Conservation (phyloP, 2,113 vertebrate species). For the Turnix velox region DNA sequence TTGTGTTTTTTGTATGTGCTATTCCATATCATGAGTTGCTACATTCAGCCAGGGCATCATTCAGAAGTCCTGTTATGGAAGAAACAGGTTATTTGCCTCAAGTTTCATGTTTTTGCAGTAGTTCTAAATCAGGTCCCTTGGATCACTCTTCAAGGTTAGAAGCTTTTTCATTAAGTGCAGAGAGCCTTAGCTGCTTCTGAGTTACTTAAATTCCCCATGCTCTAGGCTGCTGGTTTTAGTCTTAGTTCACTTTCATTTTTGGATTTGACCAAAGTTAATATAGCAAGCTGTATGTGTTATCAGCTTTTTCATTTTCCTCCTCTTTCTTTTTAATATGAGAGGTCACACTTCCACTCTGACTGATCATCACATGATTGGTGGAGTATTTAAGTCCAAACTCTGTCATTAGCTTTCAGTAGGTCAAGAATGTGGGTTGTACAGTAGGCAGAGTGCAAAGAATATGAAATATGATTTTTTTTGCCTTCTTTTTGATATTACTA, state of each 20-base stretch:
- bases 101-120: slow-evolving; percentile 9
- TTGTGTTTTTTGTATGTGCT: not conserved
- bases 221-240: slow-evolving; percentile 16
- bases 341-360: not conserved
- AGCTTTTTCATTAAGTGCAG: slow-evolving; percentile 58
- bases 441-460: not conserved
- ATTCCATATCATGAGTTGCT: not conserved
- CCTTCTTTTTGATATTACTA: slow-evolving; percentile 1
- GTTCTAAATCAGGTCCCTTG: slow-evolving; percentile 22
- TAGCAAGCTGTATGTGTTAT: not conserved
- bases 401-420: slow-evolving; percentile 26
- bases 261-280: slow-evolving; percentile 22
- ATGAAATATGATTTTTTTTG: not conserved
- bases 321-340: not conserved
- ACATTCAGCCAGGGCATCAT: not conserved
- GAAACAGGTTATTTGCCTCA: not conserved
- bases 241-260: not conserved
- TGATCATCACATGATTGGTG: slow-evolving; percentile 48
- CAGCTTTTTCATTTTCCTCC: not conserved
- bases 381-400: slow-evolving; percentile 10
- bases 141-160: slow-evolving; percentile 39
- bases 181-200: slow-evolving; percentile 14
- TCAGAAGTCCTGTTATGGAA: not conserved
- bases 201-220: not conserved
- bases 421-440: not conserved